phyloP scores from a whole-genome alignment of 2,888 invertebrate species.

The Acanthosepion pharaonis region DNA sequence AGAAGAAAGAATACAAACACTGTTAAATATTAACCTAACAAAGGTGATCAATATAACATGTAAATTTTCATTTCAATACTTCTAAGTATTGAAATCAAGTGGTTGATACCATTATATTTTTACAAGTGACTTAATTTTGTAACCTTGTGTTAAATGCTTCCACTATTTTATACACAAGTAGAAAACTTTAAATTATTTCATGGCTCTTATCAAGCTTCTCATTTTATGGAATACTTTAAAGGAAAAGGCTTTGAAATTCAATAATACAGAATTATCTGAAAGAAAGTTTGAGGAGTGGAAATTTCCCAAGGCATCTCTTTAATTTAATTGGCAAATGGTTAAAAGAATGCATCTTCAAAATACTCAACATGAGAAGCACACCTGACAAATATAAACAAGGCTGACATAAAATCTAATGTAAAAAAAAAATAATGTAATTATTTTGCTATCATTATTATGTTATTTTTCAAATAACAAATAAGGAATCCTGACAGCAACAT shows the following conservation, averaged over 20 bases:
- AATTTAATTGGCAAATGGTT: background rate
- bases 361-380: background rate
- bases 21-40: no score
- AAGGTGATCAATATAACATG: background rate
- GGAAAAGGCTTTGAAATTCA: background rate
- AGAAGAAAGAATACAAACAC: no score
- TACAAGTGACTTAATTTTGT: background rate
- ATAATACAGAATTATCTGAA: background rate
- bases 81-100: background rate
- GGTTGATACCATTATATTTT: background rate
- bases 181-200: background rate
- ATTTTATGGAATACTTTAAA: background rate
- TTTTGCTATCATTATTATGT: no score
- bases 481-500: no score
- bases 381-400: background rate
- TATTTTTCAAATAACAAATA: no score
- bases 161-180: background rate
- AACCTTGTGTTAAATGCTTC: background rate
- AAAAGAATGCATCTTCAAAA: background rate
- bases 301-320: background rate
- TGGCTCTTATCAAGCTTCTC: background rate
- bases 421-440: no score
- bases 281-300: background rate
- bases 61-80: background rate
- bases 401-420: no score